A percentile compares a stretch with the other conserved stretches of the same genome.
Evolutionary conservation across 1,140 invertebrate species (phyloP).

Genomic region (Wiebesia pumilae): DNA sequence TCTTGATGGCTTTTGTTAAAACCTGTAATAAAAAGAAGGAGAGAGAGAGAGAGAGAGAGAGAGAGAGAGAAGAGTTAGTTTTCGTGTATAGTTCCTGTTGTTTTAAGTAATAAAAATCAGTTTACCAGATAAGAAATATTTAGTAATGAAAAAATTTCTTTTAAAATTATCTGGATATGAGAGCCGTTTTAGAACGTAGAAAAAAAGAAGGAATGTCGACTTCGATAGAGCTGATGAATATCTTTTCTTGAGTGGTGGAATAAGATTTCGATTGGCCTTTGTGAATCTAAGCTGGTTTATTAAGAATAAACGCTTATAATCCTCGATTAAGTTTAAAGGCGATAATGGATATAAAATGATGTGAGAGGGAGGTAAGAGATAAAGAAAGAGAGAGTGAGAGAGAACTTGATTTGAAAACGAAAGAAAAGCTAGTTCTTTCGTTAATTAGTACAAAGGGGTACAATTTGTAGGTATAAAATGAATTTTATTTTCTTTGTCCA

Average conservation of each 20-base stretch:
- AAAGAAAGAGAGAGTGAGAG: neutral
- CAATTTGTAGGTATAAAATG: too few species aligned
- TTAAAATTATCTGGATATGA: too few species aligned
- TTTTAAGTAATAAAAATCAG: neutral
- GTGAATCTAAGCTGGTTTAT: neutral
- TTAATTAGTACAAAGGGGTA: too few species aligned
- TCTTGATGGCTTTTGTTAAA: neutral
- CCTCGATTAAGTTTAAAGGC: neutral
- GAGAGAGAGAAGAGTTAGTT: neutral
- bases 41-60: neutral
- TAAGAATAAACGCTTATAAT: neutral
- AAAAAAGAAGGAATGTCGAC: neutral
- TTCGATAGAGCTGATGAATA: neutral
- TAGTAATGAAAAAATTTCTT: too few species aligned
- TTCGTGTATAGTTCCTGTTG: neutral
- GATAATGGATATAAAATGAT: neutral
- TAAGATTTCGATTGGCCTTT: neutral
- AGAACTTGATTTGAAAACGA: too few species aligned
- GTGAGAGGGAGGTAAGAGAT: neutral
- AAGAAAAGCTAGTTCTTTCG: too few species aligned
- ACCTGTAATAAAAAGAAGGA: neutral
- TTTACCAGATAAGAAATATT: neutral
- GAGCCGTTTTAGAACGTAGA: too few species aligned
- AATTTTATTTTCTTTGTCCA: too few species aligned
- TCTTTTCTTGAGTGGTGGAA: neutral